Percentiles rank a stretch among this genome's conserved stretches.
Conservation (phyloP, 1,140 invertebrate species). For the Caenorhabditis latens region DNA sequence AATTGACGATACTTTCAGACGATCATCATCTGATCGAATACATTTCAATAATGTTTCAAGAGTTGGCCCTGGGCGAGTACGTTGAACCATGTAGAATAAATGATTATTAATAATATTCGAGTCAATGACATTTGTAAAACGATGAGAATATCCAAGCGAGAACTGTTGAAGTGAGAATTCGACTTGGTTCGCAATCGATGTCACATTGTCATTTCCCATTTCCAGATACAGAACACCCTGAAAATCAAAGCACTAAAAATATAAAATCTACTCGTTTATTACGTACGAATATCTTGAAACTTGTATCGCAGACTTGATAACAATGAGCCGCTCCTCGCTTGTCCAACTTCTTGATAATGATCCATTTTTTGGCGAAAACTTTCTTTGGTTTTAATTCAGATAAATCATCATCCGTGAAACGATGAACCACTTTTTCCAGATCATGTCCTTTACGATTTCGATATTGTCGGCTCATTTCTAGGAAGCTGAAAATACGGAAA, state of each 20-base stretch:
- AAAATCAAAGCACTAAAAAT: not conserved
- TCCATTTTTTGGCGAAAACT: constrained; percentile 9
- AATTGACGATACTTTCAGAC: not conserved
- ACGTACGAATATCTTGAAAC: not conserved
- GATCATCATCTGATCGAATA: not conserved
- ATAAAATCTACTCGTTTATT: not conserved
- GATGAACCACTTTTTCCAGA: not conserved
- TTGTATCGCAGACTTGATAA: constrained; percentile 21
- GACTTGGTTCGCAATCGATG: not conserved
- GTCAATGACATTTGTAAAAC: not conserved
- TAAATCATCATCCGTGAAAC: constrained; percentile 1
- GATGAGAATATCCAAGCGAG: constrained; percentile 18
- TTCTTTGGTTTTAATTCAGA: constrained; percentile 5
- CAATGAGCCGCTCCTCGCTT: not conserved
- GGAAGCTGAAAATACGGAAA: not conserved
- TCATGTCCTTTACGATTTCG: constrained; percentile 12
- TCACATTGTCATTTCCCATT: constrained; percentile 15
- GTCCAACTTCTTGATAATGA: constrained; percentile 11
- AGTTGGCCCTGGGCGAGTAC: not conserved
- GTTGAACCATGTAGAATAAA: not conserved
- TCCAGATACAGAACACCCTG: constrained; percentile 35
- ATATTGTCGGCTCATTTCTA: not conserved
- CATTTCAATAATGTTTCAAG: not conserved
- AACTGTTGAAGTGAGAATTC: not conserved
- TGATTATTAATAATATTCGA: constrained; percentile 5